Evolutionary conservation across 2,113 vertebrate species (phyloP).

Genomic region (Callopanchax toddi): DNA sequence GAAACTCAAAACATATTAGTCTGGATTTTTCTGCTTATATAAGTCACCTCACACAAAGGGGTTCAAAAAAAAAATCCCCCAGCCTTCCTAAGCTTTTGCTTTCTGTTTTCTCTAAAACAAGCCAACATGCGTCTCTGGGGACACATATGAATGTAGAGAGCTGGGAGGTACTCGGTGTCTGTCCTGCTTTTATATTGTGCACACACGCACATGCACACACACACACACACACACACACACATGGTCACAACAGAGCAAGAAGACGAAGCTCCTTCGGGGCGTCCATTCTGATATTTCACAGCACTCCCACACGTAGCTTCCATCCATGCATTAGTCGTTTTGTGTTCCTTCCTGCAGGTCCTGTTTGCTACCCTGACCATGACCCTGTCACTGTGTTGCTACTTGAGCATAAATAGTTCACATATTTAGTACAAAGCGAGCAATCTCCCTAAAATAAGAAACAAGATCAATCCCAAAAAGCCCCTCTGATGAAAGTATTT

Average conservation of each 20-base stretch:
- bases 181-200: slow-evolving; percentile 59
- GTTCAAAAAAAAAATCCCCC: slow-evolving; percentile 41
- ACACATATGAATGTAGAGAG: slow-evolving; percentile 57
- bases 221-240: slow-evolving; percentile 18
- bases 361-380: neutral
- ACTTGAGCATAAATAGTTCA: slow-evolving; percentile 45
- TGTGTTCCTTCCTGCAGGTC: slow-evolving; percentile 8
- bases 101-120: slow-evolving; percentile 54
- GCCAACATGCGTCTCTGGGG: slow-evolving; percentile 52
- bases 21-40: slow-evolving; percentile 23
- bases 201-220: slow-evolving; percentile 13
- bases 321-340: slow-evolving; percentile 11
- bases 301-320: slow-evolving; percentile 8
- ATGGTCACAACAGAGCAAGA: slow-evolving; percentile 10
- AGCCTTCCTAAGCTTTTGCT: slow-evolving; percentile 6
- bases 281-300: slow-evolving; percentile 23
- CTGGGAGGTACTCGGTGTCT: slow-evolving; percentile 60
- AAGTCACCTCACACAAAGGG: slow-evolving; percentile 26
- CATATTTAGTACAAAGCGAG: slow-evolving; percentile 22
- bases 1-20: slow-evolving; percentile 16
- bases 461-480: slow-evolving; percentile 30
- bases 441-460: slow-evolving; percentile 8
- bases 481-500: slow-evolving; percentile 42
- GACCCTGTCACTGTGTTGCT: slow-evolving; percentile 26
- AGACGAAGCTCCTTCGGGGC: slow-evolving; percentile 9